phyloP scores from a whole-genome alignment of 2,797 vertebrate species.

The Alauda arvensis region DNA sequence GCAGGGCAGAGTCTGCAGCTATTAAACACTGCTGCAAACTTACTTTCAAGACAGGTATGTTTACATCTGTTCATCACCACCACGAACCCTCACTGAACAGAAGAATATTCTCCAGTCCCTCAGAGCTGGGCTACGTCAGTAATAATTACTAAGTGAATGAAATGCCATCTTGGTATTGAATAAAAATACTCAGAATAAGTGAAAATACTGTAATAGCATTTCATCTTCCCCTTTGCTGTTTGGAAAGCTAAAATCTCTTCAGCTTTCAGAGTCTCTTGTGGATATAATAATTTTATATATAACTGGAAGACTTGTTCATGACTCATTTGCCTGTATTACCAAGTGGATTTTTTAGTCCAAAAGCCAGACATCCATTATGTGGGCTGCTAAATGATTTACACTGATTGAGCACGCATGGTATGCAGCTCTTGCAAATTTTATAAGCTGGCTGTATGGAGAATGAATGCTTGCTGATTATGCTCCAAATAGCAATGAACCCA shows the following conservation, averaged over 20 bases:
- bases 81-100: not conserved
- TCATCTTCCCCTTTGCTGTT: not conserved
- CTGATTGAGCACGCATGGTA: not conserved
- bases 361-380: conserved; percentile 25
- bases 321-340: conserved; percentile 37
- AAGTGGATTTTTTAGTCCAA: conserved; percentile 23
- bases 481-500: conserved; percentile 41
- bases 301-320: conserved; percentile 32
- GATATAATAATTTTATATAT: not conserved
- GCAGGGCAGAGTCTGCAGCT: not conserved
- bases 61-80: not conserved
- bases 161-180: not conserved
- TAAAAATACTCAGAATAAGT: not conserved
- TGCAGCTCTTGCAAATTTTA: conserved; percentile 46
- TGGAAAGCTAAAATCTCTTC: not conserved
- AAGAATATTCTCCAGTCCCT: not conserved
- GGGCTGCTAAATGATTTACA: conserved; percentile 45
- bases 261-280: conserved; percentile 16
- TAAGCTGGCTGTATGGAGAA: conserved; percentile 3
- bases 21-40: not conserved
- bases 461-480: conserved; percentile 32
- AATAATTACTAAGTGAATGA: not conserved
- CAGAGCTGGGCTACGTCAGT: not conserved
- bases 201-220: not conserved
- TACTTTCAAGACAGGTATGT: not conserved